Base-by-base conservation (phyloP, 2,797 vertebrate genomes). In the Lutjanus argentimaculatus region DNA sequence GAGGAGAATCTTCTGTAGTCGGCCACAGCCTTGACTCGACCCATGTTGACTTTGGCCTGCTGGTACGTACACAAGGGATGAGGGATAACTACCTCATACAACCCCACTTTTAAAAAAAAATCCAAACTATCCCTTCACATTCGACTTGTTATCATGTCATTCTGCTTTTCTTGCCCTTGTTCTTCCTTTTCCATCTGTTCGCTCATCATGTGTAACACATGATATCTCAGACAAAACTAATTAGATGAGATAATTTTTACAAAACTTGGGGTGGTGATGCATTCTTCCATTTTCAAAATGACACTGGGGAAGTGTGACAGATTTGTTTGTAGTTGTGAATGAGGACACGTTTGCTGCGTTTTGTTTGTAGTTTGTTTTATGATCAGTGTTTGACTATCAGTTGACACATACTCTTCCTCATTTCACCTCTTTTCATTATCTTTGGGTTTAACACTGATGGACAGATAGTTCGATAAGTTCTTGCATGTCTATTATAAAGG, bases 1-100 rank as follows among this genome's bases (percentile, higher is more conserved):
- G 78, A 1, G 97, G 97, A 77, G 94, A 97, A 75, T 95, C 97
- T 10, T 97, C 97, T 0, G 55, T 92, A 7, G 89, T 97, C 92
- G 92, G n/a, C 48, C 99, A 97, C 72, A 83, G 84, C 11, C 92
- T 98, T 9, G 92, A 96, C 70, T 64, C 49, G 10, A 90, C 79
- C 0, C 77, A 95, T 45, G 91, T 99, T 0, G 72, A 97, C 92
- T 96, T 95, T 0, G 97, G 97, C 40, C 81, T 92, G 56, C 97
- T 97, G 97, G 97, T 99, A 95, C 25, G 25, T 51, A 48, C 8
- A 9, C 16, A 52, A 2, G 4, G 25, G 2, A 2, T 30, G 25
- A 30, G 25, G 4, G 4, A 4, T 4, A 30, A 4, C 25, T n/a
- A n/a, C n/a, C n/a, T n/a, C n/a, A n/a, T n/a, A n/a, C n/a, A n/a